phyloP scores from a whole-genome alignment of 2,797 vertebrate genomes.

The Danio choprae region DNA sequence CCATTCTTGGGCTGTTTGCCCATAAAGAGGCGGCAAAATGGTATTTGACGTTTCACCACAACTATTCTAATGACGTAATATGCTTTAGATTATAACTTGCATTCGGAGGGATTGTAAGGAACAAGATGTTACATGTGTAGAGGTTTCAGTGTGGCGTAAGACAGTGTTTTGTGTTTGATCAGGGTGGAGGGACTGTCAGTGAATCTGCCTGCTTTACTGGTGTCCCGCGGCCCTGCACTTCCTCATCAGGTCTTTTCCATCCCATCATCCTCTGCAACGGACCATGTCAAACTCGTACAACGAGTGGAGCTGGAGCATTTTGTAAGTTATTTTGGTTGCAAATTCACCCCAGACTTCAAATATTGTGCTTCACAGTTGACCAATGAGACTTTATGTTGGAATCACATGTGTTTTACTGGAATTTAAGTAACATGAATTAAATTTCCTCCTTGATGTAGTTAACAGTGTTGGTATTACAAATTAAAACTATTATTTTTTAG shows the following conservation, averaged over 20 bases:
- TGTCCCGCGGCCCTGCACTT: conserved; percentile 72
- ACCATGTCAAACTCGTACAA: conserved; percentile 76
- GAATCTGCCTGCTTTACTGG: conserved; percentile 82
- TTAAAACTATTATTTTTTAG: neutral
- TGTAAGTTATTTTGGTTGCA: conserved; percentile 76
- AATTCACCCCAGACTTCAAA: neutral
- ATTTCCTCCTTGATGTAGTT: neutral
- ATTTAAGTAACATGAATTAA: neutral
- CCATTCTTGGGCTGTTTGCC: conserved; percentile 70
- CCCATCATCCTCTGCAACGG: conserved; percentile 57
- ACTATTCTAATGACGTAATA: neutral
- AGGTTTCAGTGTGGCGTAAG: neutral
- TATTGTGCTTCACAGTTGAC: neutral
- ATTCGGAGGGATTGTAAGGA: neutral
- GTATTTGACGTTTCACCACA: conserved; percentile 60
- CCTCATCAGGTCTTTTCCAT: conserved; percentile 68
- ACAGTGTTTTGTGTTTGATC: conserved; percentile 42
- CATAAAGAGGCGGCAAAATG: conserved; percentile 71
- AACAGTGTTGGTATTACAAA: neutral
- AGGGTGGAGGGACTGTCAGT: conserved; percentile 80
- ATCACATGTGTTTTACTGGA: conserved; percentile 13
- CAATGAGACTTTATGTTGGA: conserved; percentile 6
- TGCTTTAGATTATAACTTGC: neutral
- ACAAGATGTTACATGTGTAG: conserved; percentile 23
- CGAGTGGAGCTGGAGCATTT: conserved; percentile 77